Base-by-base conservation (phyloP, 2,113 vertebrate species). In the Tragelaphus strepsiceros region DNA sequence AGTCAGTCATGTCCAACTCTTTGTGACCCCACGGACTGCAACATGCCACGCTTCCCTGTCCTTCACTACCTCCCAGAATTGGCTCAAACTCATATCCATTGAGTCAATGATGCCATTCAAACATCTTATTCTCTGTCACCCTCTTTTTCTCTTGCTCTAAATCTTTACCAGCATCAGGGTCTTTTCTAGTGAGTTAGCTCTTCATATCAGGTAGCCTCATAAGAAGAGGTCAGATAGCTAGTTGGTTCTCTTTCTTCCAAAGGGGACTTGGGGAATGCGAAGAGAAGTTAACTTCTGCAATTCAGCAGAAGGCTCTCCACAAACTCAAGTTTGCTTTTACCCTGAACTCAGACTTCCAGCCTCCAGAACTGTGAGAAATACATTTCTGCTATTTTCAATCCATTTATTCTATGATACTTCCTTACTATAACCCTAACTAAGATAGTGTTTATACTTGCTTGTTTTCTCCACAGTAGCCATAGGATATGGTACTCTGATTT, bases 1-100 rank as follows among this genome's bases (percentile, higher is more conserved):
- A 24, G 5, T 77, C 22, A 26, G 22, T 77, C 71, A 77, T 16
- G 22, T 26, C 21, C 35, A 24, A 24, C 11, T 26, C 21, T 77
- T 43, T 77, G 71, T 43, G 35, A 26, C 35, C 71, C 35, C 71
- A 77, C 0, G 12, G 35, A 43, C 71, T 77, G 6, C 35, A 77
- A 43, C 1, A 0, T 43, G 12, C 71, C 22, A 43, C 0, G 1
- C 22, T 43, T 77, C 35, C 71, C 2, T 43, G 35, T 77, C 71
- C 35, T 77, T 43, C 71, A 43, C 71, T 43, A 24, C 35, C 71
- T 77, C 71, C 71, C 71, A 77, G 71, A 39, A 19, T 77, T 7
- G 11, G 71, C 35, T 77, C 71, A 43, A 13, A 39, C 71, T 24
- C 71, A 77, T 77, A 24, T 14, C 22, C 35, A 77, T 26, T 77